Conservation (phyloP, 2,888 invertebrate species). For the Mamestra brassicae region DNA sequence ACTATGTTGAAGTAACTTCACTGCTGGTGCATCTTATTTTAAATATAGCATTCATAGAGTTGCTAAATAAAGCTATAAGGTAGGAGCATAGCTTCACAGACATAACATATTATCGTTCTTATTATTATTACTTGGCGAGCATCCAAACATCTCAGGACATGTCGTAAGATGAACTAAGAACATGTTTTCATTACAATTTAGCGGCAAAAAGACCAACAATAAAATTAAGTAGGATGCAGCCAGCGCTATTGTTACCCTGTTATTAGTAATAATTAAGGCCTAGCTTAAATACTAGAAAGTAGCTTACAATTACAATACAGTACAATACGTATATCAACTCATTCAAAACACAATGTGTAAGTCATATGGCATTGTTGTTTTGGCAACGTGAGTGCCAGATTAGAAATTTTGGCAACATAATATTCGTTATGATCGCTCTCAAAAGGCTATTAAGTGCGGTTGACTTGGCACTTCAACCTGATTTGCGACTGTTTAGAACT, state of each 20-base stretch:
- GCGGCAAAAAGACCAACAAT: conserved; percentile 21
- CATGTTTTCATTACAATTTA: conserved; percentile 43
- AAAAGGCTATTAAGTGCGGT: conserved; percentile 54
- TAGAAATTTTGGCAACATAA: conserved; percentile 63
- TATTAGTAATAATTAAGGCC: conserved; percentile 14
- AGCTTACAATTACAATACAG: conserved; percentile 5
- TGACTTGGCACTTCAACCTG: conserved; percentile 53
- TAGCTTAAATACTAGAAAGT: conserved; percentile 36
- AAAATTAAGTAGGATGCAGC: not conserved
- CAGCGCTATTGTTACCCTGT: conserved; percentile 17
- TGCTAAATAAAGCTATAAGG: conserved; percentile 57
- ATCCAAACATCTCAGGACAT: conserved; percentile 61
- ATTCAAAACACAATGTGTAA: conserved; percentile 37
- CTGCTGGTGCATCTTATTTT: conserved; percentile 61
- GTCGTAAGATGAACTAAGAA: conserved; percentile 55
- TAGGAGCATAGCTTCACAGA: conserved; percentile 37
- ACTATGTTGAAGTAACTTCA: conserved; percentile 35
- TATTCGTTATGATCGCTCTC: conserved; percentile 51
- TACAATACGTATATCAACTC: conserved; percentile 28
- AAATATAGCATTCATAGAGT: conserved; percentile 65
- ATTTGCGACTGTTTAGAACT: conserved; percentile 47
- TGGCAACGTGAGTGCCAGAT: conserved; percentile 54
- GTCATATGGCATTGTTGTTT: conserved; percentile 50
- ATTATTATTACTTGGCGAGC: conserved; percentile 65
- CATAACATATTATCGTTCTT: conserved; percentile 42